Evolutionary conservation across 2,797 vertebrate genomes (phyloP).

Genomic region (Geotrypetes seraphini): DNA sequence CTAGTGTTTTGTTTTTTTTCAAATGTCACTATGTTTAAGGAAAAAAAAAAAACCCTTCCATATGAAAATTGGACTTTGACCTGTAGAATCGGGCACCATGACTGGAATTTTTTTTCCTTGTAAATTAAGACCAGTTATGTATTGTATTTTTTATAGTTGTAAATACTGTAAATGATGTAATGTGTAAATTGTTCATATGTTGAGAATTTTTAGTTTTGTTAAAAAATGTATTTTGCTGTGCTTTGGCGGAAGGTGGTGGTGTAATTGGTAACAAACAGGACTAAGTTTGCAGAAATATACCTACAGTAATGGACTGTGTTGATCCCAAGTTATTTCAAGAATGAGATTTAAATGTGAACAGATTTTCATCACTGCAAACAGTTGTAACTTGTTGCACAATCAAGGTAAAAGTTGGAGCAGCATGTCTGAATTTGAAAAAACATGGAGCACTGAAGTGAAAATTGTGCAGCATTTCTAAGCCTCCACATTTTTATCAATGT

Average conservation of each 20-base stretch:
- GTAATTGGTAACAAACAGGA: constrained; percentile 55
- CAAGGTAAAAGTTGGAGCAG: constrained; percentile 25
- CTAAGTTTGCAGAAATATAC: constrained; percentile 47
- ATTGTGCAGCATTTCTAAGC: too few species aligned
- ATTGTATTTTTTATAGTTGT: constrained; percentile 73
- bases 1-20: too few species aligned
- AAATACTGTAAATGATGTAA: constrained; percentile 85
- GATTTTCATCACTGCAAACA: constrained; percentile 53
- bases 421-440: constrained; percentile 32
- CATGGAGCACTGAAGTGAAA: too few species aligned
- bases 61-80: too few species aligned
- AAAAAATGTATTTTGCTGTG: constrained; percentile 72
- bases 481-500: too few species aligned
- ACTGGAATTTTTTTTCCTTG: too few species aligned
- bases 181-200: constrained; percentile 87
- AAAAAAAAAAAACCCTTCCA: too few species aligned
- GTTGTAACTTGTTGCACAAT: constrained; percentile 36
- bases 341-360: constrained; percentile 55
- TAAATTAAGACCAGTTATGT: constrained; percentile 43
- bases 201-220: constrained; percentile 93
- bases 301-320: constrained; percentile 56
- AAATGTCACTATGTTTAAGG: too few species aligned
- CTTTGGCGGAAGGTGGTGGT: constrained; percentile 65
- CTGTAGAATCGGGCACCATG: too few species aligned
- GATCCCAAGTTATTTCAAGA: constrained; percentile 47